Base-by-base conservation (phyloP, 64 coral and sea anemone genomes). In the Hydrozoanthus tunicans region DNA sequence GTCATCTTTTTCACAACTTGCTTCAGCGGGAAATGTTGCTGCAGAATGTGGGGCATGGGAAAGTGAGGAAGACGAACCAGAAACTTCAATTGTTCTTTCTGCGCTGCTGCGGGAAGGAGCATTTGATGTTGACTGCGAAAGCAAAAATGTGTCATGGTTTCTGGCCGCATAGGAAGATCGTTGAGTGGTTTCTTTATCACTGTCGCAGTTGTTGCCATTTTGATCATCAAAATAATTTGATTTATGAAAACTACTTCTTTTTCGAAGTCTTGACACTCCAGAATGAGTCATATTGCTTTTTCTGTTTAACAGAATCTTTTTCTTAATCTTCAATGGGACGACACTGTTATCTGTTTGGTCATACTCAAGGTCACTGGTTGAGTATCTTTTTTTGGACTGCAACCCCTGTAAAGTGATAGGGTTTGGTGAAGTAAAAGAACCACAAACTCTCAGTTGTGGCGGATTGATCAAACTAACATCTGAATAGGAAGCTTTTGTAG, bases 351-450 rank as follows among this genome's bases (percentile, higher is more conserved):
- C 64, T 78, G 53, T 12, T 59, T 69, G 52, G 15, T 9, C 78
- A 2, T 9, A 14, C n/a, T 27, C 25, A 80, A 55, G 20, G 2
- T 58, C 79, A 57, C 23, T 53, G 70, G 57, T 52, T 8, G 73
- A 77, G 60, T 74, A 63, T 91, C 88, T 91, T 59, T 91, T 94
- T 67, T 89, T 85, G 12, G 93, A 67, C 56, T 43, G 80, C 13
- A 56, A 55, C 13, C 70, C 59, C 43, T 84, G 70, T 56, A 94
- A 59, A 2, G 62, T 91, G 53, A 94, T 94, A 9, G 95, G 95
- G 67, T 88, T 83, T 70, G 92, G 90, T 64, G 95, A 92, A 78
- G 78, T 91, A 59, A 96, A 96, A 73, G 86, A 76, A 10, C 20
- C 56, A 68, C 64, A 7, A 53, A 3, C 6, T 57, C 65, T 78